These are phyloP conservation scores for Gymnocephalus cernua DNA, from an alignment of 2,113 vertebrate species.

Conservation along the genomic window DNA sequence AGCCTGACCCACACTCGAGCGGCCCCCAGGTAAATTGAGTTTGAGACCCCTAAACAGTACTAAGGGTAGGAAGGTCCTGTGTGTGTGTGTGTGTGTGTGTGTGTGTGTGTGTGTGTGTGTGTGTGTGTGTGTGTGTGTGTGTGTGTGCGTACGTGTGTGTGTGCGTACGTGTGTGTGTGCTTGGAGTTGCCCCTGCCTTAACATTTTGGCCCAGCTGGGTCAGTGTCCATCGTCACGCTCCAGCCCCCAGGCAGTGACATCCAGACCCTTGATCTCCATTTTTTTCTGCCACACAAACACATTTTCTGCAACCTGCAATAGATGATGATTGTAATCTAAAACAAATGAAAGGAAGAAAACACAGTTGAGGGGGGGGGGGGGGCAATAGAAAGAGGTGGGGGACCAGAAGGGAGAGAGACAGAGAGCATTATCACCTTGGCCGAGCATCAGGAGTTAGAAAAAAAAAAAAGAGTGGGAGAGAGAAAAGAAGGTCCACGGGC, in stretches of 20 bases:
- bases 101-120: conserved; percentile 5
- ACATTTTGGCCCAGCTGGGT: conserved; percentile 57
- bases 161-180: conserved; percentile 5
- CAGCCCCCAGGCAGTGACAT: conserved; percentile 57
- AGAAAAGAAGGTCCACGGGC: conserved; percentile 92
- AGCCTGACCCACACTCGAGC: no score
- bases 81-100: conserved; percentile 6
- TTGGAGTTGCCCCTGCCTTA: conserved; percentile 18
- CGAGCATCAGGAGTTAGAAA: conserved; percentile 84
- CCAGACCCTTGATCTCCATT: conserved; percentile 64
- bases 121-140: not conserved
- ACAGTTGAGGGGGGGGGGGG: conserved; percentile 18
- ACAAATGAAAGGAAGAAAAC: conserved; percentile 89
- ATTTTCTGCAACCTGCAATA: conserved; percentile 68
- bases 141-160: conserved; percentile 16
- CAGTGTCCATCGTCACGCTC: conserved; percentile 33
- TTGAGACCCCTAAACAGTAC: no score
- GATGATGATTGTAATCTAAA: conserved; percentile 94
- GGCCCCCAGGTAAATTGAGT: no score
- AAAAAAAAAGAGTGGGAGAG: conserved; percentile 77
- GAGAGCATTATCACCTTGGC: conserved; percentile 88
- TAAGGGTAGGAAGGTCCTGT: not conserved
- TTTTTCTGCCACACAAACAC: conserved; percentile 67
- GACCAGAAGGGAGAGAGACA: conserved; percentile 64
- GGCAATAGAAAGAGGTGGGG: conserved; percentile 11